A percentile compares a stretch with the other conserved stretches of the same genome.
These are phyloP conservation scores for Aurelia coerulea DNA, from an alignment of 30 jellyfish, hydroid and myxozoan genomes.

Conservation along the genomic window DNA sequence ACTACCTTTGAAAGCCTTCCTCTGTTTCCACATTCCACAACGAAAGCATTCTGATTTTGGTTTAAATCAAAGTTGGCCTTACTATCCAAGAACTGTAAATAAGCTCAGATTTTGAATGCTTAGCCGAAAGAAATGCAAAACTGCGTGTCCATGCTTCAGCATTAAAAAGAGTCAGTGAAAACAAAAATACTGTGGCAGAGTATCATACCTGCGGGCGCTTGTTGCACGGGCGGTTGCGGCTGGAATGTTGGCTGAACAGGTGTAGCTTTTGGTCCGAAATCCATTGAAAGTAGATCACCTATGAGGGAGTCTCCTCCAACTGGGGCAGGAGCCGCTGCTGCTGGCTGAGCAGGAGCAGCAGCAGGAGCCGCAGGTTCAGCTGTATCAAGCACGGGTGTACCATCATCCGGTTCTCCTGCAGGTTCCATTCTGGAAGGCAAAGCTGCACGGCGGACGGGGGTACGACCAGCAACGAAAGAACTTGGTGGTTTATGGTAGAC, in stretches of 20 bases:
- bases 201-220: constrained; percentile 54
- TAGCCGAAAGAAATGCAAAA: no score
- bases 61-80: no score
- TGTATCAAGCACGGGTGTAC: constrained; percentile 67
- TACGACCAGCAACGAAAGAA: constrained; percentile 94
- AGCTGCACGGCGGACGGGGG: constrained; percentile 92
- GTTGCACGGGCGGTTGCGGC: constrained; percentile 75
- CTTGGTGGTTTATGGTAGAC: constrained; percentile 98
- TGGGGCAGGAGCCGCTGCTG: constrained; percentile 16
- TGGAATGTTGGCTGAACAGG: constrained; percentile 69
- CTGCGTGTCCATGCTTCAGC: no score
- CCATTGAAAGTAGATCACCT: constrained; percentile 77
- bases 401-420: constrained; percentile 72
- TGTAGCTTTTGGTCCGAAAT: constrained; percentile 37
- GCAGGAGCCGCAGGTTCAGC: constrained; percentile 71
- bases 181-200: no score
- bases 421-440: constrained; percentile 75
- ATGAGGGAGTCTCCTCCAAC: constrained; percentile 69
- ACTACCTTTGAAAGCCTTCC: no score
- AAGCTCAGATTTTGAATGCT: no score
- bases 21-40: no score
- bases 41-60: no score
- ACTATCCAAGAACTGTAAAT: no score
- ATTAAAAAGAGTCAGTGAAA: no score
- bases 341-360: constrained; percentile 70